Evolutionary conservation across 2,113 vertebrate genomes (phyloP).

Genomic region (Scopus umbretta): DNA sequence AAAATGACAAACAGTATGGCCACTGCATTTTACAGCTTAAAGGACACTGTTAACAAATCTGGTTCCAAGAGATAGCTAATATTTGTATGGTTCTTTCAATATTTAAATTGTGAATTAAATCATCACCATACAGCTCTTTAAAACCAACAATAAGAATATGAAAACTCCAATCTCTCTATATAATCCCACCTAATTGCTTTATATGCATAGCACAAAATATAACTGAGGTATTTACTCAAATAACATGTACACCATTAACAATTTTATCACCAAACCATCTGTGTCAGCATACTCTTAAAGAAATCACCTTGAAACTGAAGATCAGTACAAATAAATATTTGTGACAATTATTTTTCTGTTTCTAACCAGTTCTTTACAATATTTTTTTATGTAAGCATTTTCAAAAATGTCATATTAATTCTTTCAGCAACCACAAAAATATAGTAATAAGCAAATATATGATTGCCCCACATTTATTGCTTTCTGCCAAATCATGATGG

Average conservation of each 20-base stretch:
- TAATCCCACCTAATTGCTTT: not conserved
- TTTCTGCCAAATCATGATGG: not conserved
- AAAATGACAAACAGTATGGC: not conserved
- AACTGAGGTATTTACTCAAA: not conserved
- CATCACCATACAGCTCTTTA: not conserved
- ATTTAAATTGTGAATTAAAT: not conserved
- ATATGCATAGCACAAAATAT: not conserved
- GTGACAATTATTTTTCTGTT: not conserved
- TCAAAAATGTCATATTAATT: not conserved
- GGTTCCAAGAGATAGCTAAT: not conserved
- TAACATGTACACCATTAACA: not conserved
- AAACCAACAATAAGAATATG: not conserved
- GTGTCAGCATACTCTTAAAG: not conserved
- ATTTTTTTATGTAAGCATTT: not conserved
- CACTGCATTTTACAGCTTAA: not conserved
- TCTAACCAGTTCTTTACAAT: not conserved
- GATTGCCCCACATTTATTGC: not conserved
- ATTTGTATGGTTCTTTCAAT: not conserved
- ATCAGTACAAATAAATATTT: not conserved
- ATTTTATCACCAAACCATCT: not conserved
- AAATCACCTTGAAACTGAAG: not conserved
- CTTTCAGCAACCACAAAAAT: not conserved
- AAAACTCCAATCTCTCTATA: not conserved
- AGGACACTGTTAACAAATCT: not conserved
- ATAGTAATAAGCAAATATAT: not conserved